Base-by-base conservation (phyloP, 2,888 invertebrate species). In the Anticlea derivata region DNA sequence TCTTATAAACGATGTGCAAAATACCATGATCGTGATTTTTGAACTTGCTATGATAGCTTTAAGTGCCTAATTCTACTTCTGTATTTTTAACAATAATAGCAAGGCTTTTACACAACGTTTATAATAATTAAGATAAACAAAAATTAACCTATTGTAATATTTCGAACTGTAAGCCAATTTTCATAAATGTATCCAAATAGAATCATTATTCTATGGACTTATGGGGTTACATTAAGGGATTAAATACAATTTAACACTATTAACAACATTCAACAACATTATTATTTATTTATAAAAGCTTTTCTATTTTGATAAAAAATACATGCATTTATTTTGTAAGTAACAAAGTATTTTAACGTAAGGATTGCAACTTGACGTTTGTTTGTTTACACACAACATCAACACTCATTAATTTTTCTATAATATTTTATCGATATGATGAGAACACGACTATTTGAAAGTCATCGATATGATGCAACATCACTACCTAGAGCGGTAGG, bases 251-350 rank as follows among this genome's bases (percentile, higher is more conserved):
- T 75, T 75, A 80, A 78, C 67, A 70, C 53, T 66, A 74, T 77
- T 78, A 72, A 77, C 74, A 87, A 87, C 77, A 76, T 63, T 86
- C 70, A 87, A 88, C 86, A 88, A 86, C 82, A 75, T 73, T 77
- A 60, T 71, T 35, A 17, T 58, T 40, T 52, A 43, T 52, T 63
- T 63, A 65, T 50, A 58, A 58, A 55, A 56, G 56, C 58, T 33
- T 37, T 17, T 29, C 31, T 47, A 58, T 55, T 35, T 56, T 41
- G 56, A 61, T 57, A 60, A 59, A 40, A 57, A 53, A 56, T 61
- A 60, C 55, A 53, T 56, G 48, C 47, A 40, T 46, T 50, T 30
- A 39, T 40, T n/a, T n/a, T n/a, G n/a, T n/a, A n/a, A n/a, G 45
- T 52, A 56, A 45, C 45, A 44, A 51, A 50, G 27, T 5, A 20